phyloP scores from a whole-genome alignment of 2,113 vertebrate species.

The Vireo altiloquus region DNA sequence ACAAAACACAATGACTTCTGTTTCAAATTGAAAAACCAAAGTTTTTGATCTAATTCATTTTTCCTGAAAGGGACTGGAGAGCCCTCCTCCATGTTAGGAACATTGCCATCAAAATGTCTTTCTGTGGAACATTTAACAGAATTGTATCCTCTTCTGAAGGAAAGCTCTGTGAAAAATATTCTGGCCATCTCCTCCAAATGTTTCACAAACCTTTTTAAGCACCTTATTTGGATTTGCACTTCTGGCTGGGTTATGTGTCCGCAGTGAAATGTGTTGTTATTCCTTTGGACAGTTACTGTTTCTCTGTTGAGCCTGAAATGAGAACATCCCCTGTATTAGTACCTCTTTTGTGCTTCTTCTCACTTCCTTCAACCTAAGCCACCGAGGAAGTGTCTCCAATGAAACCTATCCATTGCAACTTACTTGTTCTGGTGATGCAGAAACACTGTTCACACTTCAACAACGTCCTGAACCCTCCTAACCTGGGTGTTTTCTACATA shows the following conservation, averaged over 20 bases:
- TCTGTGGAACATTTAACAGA: neutral
- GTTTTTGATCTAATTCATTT: neutral
- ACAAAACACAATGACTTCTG: neutral
- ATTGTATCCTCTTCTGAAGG: neutral
- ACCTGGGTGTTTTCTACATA: neutral
- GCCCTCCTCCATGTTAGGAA: neutral
- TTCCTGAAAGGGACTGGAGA: neutral
- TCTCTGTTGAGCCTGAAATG: neutral
- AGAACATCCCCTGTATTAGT: neutral
- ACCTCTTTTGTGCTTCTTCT: neutral
- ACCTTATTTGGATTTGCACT: neutral
- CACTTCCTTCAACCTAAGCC: neutral
- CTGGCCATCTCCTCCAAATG: neutral
- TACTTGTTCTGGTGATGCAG: neutral
- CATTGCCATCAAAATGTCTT: neutral
- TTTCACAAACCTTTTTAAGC: neutral
- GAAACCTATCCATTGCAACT: neutral
- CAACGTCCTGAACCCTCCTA: rapidly evolving
- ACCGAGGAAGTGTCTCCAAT: neutral
- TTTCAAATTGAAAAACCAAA: neutral
- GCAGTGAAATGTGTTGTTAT: neutral
- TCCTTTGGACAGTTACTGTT: neutral
- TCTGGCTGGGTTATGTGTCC: neutral
- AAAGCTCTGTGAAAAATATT: neutral
- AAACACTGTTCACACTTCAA: neutral